Evolutionary conservation across 2,113 vertebrate genomes (phyloP).

Genomic region (Eublepharis macularius): DNA sequence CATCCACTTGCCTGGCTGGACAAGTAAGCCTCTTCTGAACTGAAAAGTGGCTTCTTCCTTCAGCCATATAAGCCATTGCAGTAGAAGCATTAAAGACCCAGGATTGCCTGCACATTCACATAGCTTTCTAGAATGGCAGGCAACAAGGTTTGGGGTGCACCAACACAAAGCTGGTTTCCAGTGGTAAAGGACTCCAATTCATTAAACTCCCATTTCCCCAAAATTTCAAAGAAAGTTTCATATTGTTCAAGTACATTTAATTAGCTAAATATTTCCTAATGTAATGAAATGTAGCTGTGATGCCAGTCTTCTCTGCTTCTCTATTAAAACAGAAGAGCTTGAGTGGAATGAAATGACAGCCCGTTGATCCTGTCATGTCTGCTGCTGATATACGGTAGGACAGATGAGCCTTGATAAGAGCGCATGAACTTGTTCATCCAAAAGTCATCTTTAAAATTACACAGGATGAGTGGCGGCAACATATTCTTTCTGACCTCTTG

Average conservation of each 20-base stretch:
- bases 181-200: conserved; percentile 60
- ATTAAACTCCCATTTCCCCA: conserved; percentile 48
- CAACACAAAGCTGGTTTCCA: conserved; percentile 41
- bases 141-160: conserved; percentile 1
- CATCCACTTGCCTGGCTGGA: not conserved
- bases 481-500: conserved; percentile 53
- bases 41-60: too few relatives aligned
- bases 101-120: not conserved
- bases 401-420: conserved; percentile 32
- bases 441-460: conserved; percentile 46
- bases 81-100: not conserved
- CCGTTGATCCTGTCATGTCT: conserved; percentile 34
- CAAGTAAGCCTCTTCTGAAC: not conserved
- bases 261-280: conserved; percentile 54
- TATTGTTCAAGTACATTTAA: conserved; percentile 60
- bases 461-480: conserved; percentile 55
- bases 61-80: not conserved
- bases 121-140: not conserved
- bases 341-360: conserved; percentile 27
- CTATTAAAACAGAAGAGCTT: conserved; percentile 51
- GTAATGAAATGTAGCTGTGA: conserved; percentile 46
- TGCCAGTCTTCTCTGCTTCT: conserved; percentile 30
- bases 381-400: not conserved
- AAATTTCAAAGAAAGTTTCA: conserved; percentile 41
- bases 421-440: conserved; percentile 49